Percentiles rank a stretch among this genome's conserved stretches.
Evolutionary conservation across 2,797 vertebrate genomes (phyloP).

Genomic region (Epinephelus malabaricus): DNA sequence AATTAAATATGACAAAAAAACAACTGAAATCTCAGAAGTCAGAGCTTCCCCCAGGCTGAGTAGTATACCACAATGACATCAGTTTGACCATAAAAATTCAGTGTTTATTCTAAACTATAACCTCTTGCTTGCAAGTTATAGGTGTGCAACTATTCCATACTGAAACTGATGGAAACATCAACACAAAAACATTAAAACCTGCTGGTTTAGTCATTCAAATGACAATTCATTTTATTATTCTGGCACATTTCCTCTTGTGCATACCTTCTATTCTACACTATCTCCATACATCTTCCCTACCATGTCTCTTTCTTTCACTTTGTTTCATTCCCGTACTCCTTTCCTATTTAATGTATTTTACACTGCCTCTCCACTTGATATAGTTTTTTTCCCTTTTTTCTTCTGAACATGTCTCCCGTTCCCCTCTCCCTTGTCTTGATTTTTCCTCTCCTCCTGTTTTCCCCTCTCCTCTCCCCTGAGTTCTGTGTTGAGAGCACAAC

Average conservation of each 20-base stretch:
- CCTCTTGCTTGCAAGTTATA: not conserved
- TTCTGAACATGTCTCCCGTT: constrained; percentile 9
- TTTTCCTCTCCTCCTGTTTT: constrained; percentile 6
- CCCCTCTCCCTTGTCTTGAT: not conserved
- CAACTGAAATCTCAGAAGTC: not conserved
- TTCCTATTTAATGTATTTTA: constrained; percentile 23
- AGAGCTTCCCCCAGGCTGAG: not conserved
- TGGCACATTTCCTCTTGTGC: not conserved
- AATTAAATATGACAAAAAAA: not conserved
- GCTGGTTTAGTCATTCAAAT: not conserved
- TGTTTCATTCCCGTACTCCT: not conserved
- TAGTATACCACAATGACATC: not conserved
- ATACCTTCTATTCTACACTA: not conserved
- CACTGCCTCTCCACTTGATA: not conserved
- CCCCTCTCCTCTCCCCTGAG: constrained; percentile 57
- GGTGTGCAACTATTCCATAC: not conserved
- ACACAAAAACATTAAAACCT: not conserved
- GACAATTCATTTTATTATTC: not conserved
- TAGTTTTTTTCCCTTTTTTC: constrained; percentile 17
- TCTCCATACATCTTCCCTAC: not conserved
- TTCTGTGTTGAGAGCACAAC: constrained; percentile 79
- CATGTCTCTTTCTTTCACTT: constrained; percentile 2
- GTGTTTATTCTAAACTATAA: not conserved
- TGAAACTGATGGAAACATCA: not conserved
- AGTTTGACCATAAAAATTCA: not conserved